Evolutionary conservation across 92 coral and sea anemone species (phyloP).

Genomic region (Umimayanthus kanabou): DNA sequence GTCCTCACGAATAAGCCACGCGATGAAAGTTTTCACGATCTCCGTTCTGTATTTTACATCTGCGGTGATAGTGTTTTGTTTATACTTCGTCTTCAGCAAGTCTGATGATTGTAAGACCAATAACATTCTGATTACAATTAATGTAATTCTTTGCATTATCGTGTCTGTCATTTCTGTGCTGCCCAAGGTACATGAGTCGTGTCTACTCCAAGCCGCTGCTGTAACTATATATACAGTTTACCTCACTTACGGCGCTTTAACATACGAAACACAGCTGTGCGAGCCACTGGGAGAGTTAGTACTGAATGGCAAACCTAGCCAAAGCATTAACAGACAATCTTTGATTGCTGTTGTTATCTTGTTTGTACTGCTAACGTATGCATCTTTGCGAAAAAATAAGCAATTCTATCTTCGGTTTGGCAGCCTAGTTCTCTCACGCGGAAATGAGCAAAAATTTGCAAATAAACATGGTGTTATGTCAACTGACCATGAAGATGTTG

Average conservation of each 20-base stretch:
- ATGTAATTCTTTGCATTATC: conserved; percentile 52
- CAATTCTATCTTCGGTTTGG: conserved; percentile 52
- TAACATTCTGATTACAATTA: conserved; percentile 58
- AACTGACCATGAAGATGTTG: background rate
- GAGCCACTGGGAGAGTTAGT: conserved; percentile 43
- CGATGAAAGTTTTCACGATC: conserved; percentile 32
- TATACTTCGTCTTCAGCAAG: conserved; percentile 56
- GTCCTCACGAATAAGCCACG: conserved; percentile 37
- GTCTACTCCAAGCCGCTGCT: conserved; percentile 71
- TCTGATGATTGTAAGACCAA: conserved; percentile 69
- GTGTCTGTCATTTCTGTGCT: conserved; percentile 53
- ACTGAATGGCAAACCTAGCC: conserved; percentile 31
- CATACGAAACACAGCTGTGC: conserved; percentile 62
- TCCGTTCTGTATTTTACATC: conserved; percentile 49
- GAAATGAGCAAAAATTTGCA: conserved; percentile 4
- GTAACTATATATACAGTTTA: conserved; percentile 59
- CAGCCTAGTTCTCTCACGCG: conserved; percentile 45
- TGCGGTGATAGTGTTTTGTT: conserved; percentile 37
- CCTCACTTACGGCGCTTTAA: conserved; percentile 63
- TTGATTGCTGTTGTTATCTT: conserved; percentile 44
- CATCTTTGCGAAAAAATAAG: conserved; percentile 57
- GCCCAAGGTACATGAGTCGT: conserved; percentile 25
- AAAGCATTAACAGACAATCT: conserved; percentile 54
- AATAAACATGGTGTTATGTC: background rate
- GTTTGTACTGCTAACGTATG: conserved; percentile 64